These are phyloP conservation scores for Drepana arcuata DNA, from an alignment of 1,140 invertebrate genomes.

Conservation along the genomic window DNA sequence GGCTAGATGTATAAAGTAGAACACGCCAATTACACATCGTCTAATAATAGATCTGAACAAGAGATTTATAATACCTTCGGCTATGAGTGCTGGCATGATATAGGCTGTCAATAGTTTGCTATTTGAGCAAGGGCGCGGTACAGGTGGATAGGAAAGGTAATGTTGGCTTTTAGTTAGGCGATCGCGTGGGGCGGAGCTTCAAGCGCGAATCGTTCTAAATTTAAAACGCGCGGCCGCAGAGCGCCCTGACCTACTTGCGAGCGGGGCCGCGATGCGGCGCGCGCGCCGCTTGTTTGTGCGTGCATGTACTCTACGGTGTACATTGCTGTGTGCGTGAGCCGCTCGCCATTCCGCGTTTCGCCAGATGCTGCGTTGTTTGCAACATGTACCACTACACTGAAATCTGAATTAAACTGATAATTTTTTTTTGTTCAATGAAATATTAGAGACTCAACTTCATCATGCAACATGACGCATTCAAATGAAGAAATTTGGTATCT, in stretches of 20 bases:
- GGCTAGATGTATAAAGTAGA: too few species aligned
- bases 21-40: too few species aligned
- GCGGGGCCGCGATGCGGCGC: slow-evolving; percentile 68
- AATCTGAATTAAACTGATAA: neutral
- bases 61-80: too few species aligned
- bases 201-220: slow-evolving; percentile 68
- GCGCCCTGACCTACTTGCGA: slow-evolving; percentile 67
- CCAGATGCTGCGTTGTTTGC: slow-evolving; percentile 65
- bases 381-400: slow-evolving; percentile 39
- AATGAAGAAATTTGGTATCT: too few species aligned
- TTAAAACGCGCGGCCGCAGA: slow-evolving; percentile 68
- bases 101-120: too few species aligned
- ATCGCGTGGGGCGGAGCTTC: slow-evolving; percentile 57
- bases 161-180: slow-evolving; percentile 43
- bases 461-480: too few species aligned
- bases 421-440: too few species aligned
- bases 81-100: too few species aligned
- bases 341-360: slow-evolving; percentile 61
- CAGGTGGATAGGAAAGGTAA: slow-evolving; percentile 27
- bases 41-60: too few species aligned
- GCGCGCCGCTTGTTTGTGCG: slow-evolving; percentile 49
- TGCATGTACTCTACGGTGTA: slow-evolving; percentile 38
- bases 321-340: slow-evolving; percentile 45
- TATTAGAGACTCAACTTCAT: too few species aligned
- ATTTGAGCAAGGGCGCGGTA: slow-evolving; percentile 11